Conservation (phyloP, 2,113 vertebrate genomes). For the Eulacestoma nigropectus region DNA sequence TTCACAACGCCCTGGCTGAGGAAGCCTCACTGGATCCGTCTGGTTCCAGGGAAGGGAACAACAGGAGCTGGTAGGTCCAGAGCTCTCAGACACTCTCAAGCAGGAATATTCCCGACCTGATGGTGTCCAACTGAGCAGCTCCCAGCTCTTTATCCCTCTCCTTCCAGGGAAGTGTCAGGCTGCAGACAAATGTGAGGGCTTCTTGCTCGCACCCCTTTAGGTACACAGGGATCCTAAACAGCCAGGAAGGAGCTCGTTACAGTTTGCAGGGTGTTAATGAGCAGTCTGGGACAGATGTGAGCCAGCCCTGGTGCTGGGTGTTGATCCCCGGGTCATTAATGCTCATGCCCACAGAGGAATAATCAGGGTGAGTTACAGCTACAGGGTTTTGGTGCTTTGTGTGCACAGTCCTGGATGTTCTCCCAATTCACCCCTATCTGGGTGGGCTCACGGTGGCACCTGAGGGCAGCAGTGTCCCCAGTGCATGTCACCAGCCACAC, state of each 20-base stretch:
- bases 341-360: conserved; percentile 6
- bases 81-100: not conserved
- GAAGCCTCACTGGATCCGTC: not conserved
- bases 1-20: not conserved
- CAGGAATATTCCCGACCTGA: not conserved
- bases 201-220: not conserved
- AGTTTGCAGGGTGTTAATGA: conserved; percentile 1
- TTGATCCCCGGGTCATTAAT: conserved; percentile 31
- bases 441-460: not conserved
- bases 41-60: not conserved
- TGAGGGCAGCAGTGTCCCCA: not conserved
- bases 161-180: not conserved
- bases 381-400: not conserved
- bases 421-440: rapidly evolving
- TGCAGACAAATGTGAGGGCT: not conserved
- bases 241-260: not conserved
- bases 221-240: not conserved
- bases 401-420: rapidly evolving
- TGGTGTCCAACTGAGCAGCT: rapidly evolving
- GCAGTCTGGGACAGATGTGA: conserved; percentile 37
- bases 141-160: not conserved
- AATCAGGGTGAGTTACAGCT: conserved; percentile 14
- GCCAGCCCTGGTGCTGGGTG: not conserved
- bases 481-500: rapidly evolving
- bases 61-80: not conserved